Base-by-base conservation (phyloP, 2,113 vertebrate species). In the Archocentrus centrarchus region DNA sequence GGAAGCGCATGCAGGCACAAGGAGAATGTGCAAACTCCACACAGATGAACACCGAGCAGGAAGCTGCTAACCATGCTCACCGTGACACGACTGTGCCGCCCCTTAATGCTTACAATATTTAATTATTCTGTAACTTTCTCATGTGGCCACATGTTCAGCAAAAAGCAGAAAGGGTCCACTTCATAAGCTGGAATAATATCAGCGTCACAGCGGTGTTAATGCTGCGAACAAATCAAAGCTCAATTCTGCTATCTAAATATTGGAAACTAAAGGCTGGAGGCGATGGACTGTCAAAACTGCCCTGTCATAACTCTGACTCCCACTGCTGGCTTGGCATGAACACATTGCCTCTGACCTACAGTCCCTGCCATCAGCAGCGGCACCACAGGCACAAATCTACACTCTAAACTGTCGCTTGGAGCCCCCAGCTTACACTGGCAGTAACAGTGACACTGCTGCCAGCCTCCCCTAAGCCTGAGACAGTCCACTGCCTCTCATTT, bases 381-480 rank as follows among this genome's bases (percentile, higher is more conserved):
- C 84, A 63, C 88, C 86, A 60, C 90, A 70, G 86, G 86, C 86
- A 86, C 90, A 87, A 79, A 88, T 82, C 85, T 82, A 53, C 85
- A 68, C 86, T 89, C 87, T 87, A 86, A 92, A 90, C 87, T 77
- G 77, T 79, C 85, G 86, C 85, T 84, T 11, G 58, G 81, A 50
- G 83, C 70, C 81, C 86, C 84, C 79, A 89, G 90, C 76, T 86
- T 87, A 91, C 75, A 79, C 88, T 86, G 88, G 82, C 89, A 90
- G 39, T 32, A 57, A 68, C 59, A 47, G 68, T 4, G 62, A 39
- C 59, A 20, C 75, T 11, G 80, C 81, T 87, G 93, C 92, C 93
- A 91, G 85, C 76, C 80, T 77, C 90, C 79, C 63, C 86, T 76
- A 47, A 84, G 86, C 88, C 83, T 39, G 87, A 82, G 77, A 90